These are phyloP conservation scores for Protodeltote pygarga DNA, from an alignment of 2,888 invertebrate genomes.

Conservation along the genomic window DNA sequence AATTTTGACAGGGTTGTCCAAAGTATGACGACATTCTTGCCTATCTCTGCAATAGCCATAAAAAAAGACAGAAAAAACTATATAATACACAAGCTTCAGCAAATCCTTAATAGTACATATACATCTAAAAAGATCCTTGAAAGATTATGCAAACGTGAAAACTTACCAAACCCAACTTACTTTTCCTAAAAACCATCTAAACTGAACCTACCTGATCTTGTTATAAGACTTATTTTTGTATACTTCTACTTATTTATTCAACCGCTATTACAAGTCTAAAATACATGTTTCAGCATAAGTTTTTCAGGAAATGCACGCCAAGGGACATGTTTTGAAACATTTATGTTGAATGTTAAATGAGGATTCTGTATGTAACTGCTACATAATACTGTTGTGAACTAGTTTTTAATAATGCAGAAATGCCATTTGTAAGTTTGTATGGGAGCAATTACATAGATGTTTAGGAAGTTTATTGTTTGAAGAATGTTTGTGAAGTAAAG, in stretches of 20 bases:
- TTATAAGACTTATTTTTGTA: neutral
- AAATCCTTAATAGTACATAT: constrained; percentile 15
- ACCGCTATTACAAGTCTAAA: constrained; percentile 19
- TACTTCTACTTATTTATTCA: constrained; percentile 5
- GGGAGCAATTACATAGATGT: too few species aligned
- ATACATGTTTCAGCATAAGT: constrained; percentile 33
- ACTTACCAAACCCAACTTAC: constrained; percentile 11
- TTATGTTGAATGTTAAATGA: constrained; percentile 24
- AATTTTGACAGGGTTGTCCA: too few species aligned
- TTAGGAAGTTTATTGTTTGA: too few species aligned
- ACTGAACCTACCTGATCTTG: neutral
- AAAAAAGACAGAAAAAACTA: neutral
- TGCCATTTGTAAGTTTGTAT: constrained; percentile 1
- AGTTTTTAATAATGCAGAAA: neutral
- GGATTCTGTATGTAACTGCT: constrained; percentile 19
- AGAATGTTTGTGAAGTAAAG: too few species aligned
- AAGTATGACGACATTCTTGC: too few species aligned
- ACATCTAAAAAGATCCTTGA: constrained; percentile 14
- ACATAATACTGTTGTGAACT: neutral
- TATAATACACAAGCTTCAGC: neutral
- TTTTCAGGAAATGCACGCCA: constrained; percentile 39
- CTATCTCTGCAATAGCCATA: too few species aligned
- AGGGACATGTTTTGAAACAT: constrained; percentile 39
- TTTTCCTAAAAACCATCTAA: neutral
- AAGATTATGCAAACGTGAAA: constrained; percentile 26